Percentiles rank a stretch among this genome's conserved stretches.
Conservation (phyloP, 2,113 vertebrate species). For the Lathamus discolor region DNA sequence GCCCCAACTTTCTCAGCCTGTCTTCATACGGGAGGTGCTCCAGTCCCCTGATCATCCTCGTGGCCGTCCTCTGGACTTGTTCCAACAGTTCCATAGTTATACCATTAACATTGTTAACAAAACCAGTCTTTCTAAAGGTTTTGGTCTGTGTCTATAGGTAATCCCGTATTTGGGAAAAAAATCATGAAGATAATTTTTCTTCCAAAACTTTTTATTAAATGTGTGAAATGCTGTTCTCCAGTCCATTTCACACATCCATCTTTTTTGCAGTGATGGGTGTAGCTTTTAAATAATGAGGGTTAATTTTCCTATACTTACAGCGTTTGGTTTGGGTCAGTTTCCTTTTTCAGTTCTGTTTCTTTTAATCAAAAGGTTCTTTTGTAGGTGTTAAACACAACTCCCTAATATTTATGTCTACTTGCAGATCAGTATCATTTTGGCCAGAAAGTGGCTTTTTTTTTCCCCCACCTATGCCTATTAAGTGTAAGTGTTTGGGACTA, state of each 20-base stretch:
- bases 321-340: neutral
- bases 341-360: neutral
- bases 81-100: too few species aligned
- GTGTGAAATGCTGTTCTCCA: neutral
- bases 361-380: neutral
- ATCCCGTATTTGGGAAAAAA: neutral
- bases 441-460: neutral
- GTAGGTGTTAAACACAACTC: neutral
- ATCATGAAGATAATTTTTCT: neutral
- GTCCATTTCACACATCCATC: neutral
- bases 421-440: neutral
- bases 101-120: neutral
- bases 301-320: neutral
- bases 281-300: neutral
- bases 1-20: too few species aligned
- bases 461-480: neutral
- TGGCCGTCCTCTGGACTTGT: too few species aligned
- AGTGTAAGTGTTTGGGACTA: neutral
- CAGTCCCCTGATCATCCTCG: too few species aligned
- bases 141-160: neutral
- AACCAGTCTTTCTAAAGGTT: neutral
- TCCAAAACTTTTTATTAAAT: neutral
- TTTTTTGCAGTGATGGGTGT: neutral
- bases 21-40: too few species aligned
- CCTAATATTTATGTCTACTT: neutral